Evolutionary conservation across 2,888 invertebrate species (phyloP), one percentile per base, ranked within the genome.

Genomic region (Thereva unica): DNA sequence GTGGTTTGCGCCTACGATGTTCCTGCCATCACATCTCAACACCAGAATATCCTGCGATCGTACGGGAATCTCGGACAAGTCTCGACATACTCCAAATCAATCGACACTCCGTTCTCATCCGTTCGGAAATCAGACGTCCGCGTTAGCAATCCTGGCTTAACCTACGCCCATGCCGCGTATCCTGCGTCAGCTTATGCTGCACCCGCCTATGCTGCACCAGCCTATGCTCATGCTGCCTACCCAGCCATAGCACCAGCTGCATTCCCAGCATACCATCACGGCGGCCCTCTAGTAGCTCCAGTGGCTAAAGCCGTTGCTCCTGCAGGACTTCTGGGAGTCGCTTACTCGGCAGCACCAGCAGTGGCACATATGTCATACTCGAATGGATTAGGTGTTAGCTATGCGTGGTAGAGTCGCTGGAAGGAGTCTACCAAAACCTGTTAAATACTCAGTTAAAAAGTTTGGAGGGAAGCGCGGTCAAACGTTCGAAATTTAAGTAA

Each of bases 91-190:
- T 83, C 86, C 12, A 90, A 89, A 77, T 85, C 87, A 69, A 85
- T 89, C 73, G 87, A 88, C 77, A 89, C 89, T 3, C 89, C 90
- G 6, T 89, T 85, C 83, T 89, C 88, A 57, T 88, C 87, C 76
- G 87, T 87, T 52, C 86, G 87, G 75, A 89, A 89, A 75, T 82
- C 87, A 35, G 88, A 89, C 75, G 85, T 89, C 40, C 85, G 89
- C n/a, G 86, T 89, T 34, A 87, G 86, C 80, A 89, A 87, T 79
- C 87, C 87, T 9, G 86, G 86, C 12, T 69, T 83, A 8, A 81
- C 82, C 0, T 66, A 76, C 10, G 82, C 82, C 2, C 82, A 72
- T 67, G 70, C 61, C 37, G 70, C 57, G 9, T 69, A 68, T 5
- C 78, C 78, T 35, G 78, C 81, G 3, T 54, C 71, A 63, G 70